These are phyloP conservation scores for Drosophila nasuta DNA, from an alignment of 1,140 invertebrate genomes.

Conservation along the genomic window DNA sequence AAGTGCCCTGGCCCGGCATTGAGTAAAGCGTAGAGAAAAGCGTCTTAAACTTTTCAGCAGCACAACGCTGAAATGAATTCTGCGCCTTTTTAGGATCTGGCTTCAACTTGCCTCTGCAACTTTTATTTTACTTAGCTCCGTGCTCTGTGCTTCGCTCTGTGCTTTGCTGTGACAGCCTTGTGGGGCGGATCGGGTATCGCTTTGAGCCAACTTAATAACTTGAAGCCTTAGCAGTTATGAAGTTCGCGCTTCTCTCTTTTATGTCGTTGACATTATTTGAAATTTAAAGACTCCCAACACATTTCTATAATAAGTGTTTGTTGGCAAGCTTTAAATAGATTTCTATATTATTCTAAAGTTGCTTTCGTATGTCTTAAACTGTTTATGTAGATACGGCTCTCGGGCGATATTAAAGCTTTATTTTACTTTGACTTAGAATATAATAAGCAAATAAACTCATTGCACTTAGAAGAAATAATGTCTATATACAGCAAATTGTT, in stretches of 20 bases:
- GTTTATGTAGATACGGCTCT: background rate
- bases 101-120: conserved; percentile 14
- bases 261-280: conserved; percentile 70
- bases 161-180: background rate
- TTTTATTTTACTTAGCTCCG: too few relatives aligned
- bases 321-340: background rate
- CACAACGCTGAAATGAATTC: conserved; percentile 62
- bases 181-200: conserved; percentile 65
- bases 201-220: conserved; percentile 80
- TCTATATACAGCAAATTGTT: too few relatives aligned
- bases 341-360: background rate
- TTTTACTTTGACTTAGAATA: too few relatives aligned
- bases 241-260: conserved; percentile 66
- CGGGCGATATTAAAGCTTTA: background rate
- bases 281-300: conserved; percentile 60
- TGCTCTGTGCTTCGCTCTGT: too few relatives aligned
- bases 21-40: conserved; percentile 50
- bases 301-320: conserved; percentile 16
- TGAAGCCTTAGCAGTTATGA: conserved; percentile 79
- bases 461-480: too few relatives aligned
- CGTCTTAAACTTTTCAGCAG: conserved; percentile 70
- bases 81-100: conserved; percentile 37
- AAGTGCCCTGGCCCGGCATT: conserved; percentile 31
- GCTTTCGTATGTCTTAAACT: background rate
- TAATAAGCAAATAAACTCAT: too few relatives aligned